Evolutionary conservation across 2,888 invertebrate genomes (phyloP).

Genomic region (Temnothorax ravouxi): DNA sequence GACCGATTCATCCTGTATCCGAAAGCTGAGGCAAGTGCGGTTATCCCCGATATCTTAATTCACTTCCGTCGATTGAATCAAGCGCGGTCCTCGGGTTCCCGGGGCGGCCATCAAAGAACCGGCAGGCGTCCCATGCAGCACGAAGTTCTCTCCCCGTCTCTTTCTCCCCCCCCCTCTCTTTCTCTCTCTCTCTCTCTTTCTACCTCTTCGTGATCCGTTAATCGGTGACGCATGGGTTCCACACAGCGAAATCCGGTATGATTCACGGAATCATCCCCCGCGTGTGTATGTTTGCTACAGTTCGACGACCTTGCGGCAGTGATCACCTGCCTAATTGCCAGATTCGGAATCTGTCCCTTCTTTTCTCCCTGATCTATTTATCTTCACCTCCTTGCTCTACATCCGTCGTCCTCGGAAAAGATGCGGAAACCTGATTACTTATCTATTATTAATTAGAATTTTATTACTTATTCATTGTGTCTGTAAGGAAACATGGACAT

Average conservation of each 20-base stretch:
- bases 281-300: background rate
- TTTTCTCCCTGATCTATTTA: slow-evolving; percentile 1
- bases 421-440: background rate
- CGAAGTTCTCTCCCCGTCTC: slow-evolving; percentile 10
- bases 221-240: slow-evolving; percentile 69
- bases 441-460: background rate
- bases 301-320: slow-evolving; percentile 1
- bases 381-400: background rate
- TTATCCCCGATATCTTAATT: slow-evolving; percentile 62
- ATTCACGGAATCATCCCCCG: slow-evolving; percentile 67
- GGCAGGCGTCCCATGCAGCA: slow-evolving; percentile 1
- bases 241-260: slow-evolving; percentile 48
- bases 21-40: slow-evolving; percentile 51
- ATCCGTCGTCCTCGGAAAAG: background rate
- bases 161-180: background rate
- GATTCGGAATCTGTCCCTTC: background rate
- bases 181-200: background rate
- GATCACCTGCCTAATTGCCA: slow-evolving; percentile 26
- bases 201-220: slow-evolving; percentile 42
- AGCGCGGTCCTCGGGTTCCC: slow-evolving; percentile 50
- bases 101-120: slow-evolving; percentile 59
- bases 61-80: slow-evolving; percentile 65
- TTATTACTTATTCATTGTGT: background rate
- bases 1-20: slow-evolving; percentile 56
- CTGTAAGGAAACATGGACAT: background rate